Conservation (phyloP, 2,113 vertebrate species). For the Hippocampus abdominalis region DNA sequence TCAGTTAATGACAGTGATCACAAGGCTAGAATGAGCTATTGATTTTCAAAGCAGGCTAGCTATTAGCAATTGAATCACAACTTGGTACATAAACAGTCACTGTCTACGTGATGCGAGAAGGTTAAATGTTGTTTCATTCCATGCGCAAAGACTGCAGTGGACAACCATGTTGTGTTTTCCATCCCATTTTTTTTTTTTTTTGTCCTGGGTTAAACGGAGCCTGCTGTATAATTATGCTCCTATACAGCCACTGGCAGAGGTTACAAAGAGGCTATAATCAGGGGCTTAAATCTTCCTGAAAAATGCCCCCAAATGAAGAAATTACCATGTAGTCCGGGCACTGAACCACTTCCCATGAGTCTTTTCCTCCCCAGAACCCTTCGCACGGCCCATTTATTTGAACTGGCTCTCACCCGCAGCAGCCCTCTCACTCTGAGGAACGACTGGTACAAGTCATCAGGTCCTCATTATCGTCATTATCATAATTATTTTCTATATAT, state of each 20-base stretch:
- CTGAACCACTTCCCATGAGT: slow-evolving; percentile 54
- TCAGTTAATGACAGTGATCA: background rate
- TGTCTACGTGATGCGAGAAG: background rate
- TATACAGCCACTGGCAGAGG: slow-evolving; percentile 28
- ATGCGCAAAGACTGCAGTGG: background rate
- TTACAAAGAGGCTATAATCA: slow-evolving; percentile 48
- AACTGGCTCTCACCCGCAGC: slow-evolving; percentile 63
- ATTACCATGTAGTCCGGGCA: slow-evolving; percentile 46
- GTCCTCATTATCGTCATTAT: slow-evolving; percentile 72
- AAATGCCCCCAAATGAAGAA: slow-evolving; percentile 53
- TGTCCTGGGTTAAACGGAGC: slow-evolving; percentile 18
- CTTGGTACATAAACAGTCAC: slow-evolving; percentile 12
- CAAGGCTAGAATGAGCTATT: slow-evolving; percentile 17
- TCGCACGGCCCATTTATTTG: slow-evolving; percentile 68
- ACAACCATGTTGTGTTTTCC: slow-evolving; percentile 20
- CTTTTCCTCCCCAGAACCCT: slow-evolving; percentile 45
- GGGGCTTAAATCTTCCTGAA: slow-evolving; percentile 43
- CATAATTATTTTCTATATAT: slow-evolving; percentile 80
- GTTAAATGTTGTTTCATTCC: slow-evolving; percentile 8
- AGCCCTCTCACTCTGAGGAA: slow-evolving; percentile 48
- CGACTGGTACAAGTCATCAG: slow-evolving; percentile 63
- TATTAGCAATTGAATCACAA: slow-evolving; percentile 26
- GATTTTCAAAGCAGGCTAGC: slow-evolving; percentile 23
- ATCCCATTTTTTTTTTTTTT: background rate
- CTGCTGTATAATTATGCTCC: slow-evolving; percentile 54